phyloP scores from a whole-genome alignment of 2,888 invertebrate genomes.

The Ceratothoa steindachneri region DNA sequence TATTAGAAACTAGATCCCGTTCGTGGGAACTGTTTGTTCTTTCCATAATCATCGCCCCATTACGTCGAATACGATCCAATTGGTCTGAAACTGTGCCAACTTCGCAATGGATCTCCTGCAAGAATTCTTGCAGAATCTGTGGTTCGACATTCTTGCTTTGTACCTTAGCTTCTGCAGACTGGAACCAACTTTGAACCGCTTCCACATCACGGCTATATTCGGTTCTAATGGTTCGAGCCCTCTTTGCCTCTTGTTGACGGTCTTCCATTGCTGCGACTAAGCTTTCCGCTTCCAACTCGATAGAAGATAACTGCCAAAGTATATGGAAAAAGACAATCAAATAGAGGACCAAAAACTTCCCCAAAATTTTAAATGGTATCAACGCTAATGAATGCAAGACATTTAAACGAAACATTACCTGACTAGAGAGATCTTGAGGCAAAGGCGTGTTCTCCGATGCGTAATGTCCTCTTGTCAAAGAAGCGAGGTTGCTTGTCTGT shows the following conservation, averaged over 20 bases:
- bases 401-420: slow-evolving; percentile 17
- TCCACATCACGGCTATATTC: slow-evolving; percentile 77
- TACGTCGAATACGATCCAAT: slow-evolving; percentile 70
- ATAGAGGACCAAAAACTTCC: slow-evolving; percentile 4
- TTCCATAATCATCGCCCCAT: slow-evolving; percentile 73
- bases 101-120: slow-evolving; percentile 71
- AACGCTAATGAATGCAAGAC: no score
- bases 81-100: slow-evolving; percentile 68
- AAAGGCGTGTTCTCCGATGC: slow-evolving; percentile 32
- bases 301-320: slow-evolving; percentile 61
- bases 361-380: no score
- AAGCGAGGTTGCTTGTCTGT: slow-evolving; percentile 32
- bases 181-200: slow-evolving; percentile 75
- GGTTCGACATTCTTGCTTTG: slow-evolving; percentile 76
- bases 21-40: slow-evolving; percentile 74
- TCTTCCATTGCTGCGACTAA: slow-evolving; percentile 77
- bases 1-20: slow-evolving; percentile 68
- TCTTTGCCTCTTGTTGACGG: slow-evolving; percentile 79
- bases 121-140: slow-evolving; percentile 68
- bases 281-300: slow-evolving; percentile 76
- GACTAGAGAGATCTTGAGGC: slow-evolving; percentile 37
- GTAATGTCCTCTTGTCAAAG: slow-evolving; percentile 39
- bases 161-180: slow-evolving; percentile 74
- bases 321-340: slow-evolving; percentile 57
- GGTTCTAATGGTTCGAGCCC: slow-evolving; percentile 73